These are phyloP conservation scores for Clarias gariepinus DNA, from an alignment of 2,113 vertebrate species.

Conservation along the genomic window DNA sequence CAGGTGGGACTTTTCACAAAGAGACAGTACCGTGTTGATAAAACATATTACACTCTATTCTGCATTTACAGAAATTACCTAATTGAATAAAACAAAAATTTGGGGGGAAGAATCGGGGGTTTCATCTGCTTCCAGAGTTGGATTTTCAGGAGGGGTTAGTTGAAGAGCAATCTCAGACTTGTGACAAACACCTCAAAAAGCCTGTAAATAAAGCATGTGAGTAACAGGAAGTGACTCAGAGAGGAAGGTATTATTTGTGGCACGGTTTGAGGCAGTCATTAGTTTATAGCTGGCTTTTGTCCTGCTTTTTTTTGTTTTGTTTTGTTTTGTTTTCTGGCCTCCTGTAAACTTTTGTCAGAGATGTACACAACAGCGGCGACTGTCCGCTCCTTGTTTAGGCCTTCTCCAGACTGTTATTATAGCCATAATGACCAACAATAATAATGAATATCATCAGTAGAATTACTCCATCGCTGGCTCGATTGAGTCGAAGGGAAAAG, in stretches of 20 bases:
- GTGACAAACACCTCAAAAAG: conserved; percentile 56
- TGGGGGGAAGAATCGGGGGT: background rate
- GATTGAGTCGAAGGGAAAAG: background rate
- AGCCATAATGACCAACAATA: conserved; percentile 68
- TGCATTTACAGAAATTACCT: too few relatives aligned
- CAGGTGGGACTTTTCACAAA: too few relatives aligned
- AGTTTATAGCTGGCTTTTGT: conserved; percentile 66
- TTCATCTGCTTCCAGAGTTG: background rate
- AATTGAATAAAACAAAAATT: too few relatives aligned
- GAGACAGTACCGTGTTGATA: background rate
- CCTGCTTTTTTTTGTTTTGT: conserved; percentile 62
- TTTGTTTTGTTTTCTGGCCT: conserved; percentile 65
- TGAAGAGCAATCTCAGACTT: background rate
- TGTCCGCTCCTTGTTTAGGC: conserved; percentile 72
- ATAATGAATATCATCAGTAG: conserved; percentile 65
- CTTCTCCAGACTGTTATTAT: conserved; percentile 69
- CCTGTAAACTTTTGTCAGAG: conserved; percentile 70
- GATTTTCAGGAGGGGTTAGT: background rate
- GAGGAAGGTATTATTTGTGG: conserved; percentile 62
- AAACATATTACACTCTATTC: background rate
- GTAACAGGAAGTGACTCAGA: conserved; percentile 74
- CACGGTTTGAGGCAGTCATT: conserved; percentile 68
- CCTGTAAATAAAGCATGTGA: conserved; percentile 60
- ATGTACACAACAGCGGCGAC: conserved; percentile 74
- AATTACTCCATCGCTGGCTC: conserved; percentile 12